Base-by-base conservation (phyloP, 2,888 invertebrate genomes). In the Autographa gamma region DNA sequence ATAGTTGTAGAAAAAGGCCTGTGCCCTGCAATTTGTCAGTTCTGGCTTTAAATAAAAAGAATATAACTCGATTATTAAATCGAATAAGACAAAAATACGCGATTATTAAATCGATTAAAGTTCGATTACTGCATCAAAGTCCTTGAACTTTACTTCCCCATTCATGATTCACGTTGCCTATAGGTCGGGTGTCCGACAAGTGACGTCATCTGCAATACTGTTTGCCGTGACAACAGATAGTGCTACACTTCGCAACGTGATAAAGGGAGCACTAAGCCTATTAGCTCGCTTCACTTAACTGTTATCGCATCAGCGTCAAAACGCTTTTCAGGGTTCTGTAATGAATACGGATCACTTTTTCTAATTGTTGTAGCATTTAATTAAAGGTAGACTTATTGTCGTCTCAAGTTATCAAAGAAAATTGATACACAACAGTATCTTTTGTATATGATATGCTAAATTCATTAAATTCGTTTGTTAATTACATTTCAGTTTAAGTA, bases 181-280 rank as follows among this genome's bases (percentile, higher is more conserved):
- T 68, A 69, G 66, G 41, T 63, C 48, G n/a, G 66, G 63, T 67
- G 69, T 60, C 73, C 63, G 67, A 71, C 73, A 38, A n/a, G 65
- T 83, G 76, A 81, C 76, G 76, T 83, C 80, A 80, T 52, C 5
- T 81, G 75, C 83, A 83, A 81, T 78, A 81, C 66, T 76, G 75
- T 82, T 74, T 71, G 74, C 73, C 31, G 31, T 74, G 69, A 72
- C 70, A 72, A 71, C 65, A 73, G 73, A 80, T 76, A 79, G 63
- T 34, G 58, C 63, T 63, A 71, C 63, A 76, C 73, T 73, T 67
- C 52, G 66, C n/a, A 60, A 59, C 41, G 43, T 63, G 82, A 82
- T 82, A 82, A 82, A 66, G 61, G 60, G 82, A 72, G 71, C 74
- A 72, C 69, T 81, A 79, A 82, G 80, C 82, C 76, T 79, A 76